phyloP scores from a whole-genome alignment of 2,113 vertebrate species.

The Oreochromis spilurus region DNA sequence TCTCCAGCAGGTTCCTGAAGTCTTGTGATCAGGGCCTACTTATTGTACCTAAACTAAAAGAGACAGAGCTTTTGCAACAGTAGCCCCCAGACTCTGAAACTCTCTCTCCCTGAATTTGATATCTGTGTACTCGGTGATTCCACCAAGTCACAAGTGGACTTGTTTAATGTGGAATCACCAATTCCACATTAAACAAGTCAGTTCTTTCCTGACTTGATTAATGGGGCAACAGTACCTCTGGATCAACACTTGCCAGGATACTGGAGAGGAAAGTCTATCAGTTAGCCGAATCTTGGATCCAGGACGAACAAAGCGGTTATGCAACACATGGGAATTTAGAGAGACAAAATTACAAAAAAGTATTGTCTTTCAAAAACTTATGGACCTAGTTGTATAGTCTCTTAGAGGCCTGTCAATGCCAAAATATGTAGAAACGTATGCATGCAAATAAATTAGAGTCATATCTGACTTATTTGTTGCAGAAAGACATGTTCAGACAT shows the following conservation, averaged over 20 bases:
- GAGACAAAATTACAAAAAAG: not conserved
- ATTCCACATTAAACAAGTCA: too few species aligned
- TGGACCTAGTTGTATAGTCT: not conserved
- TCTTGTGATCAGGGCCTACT: not conserved
- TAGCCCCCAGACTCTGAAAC: not conserved
- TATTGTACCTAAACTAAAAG: not conserved
- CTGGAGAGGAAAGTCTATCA: not conserved
- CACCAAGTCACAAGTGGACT: not conserved
- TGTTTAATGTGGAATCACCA: not conserved
- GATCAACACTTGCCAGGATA: not conserved
- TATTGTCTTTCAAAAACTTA: not conserved
- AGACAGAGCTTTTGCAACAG: not conserved
- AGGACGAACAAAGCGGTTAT: not conserved
- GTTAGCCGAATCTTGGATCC: not conserved
- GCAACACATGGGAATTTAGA: not conserved
- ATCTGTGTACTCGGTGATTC: not conserved
- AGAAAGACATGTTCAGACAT: not conserved
- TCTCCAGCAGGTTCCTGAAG: not conserved
- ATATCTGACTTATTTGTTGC: not conserved
- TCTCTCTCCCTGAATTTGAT: not conserved
- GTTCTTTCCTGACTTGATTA: not conserved
- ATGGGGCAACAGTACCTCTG: not conserved
- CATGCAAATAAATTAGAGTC: not conserved
- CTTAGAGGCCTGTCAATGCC: not conserved
- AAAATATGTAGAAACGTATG: not conserved